A percentile compares a stretch with the other conserved stretches of the same genome.
Evolutionary conservation across 2,113 vertebrate genomes (phyloP).

Genomic region (Heterocephalus glaber): DNA sequence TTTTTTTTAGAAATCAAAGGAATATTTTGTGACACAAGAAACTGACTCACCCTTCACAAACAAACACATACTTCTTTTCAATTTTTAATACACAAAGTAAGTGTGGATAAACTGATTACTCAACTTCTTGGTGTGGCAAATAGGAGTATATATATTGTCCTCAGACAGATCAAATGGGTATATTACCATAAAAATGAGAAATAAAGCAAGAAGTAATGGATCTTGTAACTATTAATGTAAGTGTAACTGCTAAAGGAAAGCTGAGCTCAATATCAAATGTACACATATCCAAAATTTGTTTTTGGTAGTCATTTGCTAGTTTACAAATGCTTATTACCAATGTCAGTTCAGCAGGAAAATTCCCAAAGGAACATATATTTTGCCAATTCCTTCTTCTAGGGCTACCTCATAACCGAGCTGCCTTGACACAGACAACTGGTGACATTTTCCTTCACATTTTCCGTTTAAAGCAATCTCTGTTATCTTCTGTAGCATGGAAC

Average conservation of each 20-base stretch:
- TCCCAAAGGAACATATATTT: not conserved
- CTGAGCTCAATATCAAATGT: not conserved
- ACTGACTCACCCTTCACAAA: not conserved
- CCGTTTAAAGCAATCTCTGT: not conserved
- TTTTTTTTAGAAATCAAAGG: not conserved
- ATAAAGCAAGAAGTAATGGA: not conserved
- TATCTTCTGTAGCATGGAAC: not conserved
- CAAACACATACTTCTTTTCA: not conserved
- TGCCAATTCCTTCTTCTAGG: not conserved
- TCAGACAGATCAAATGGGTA: not conserved
- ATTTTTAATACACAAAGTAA: not conserved
- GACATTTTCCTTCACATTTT: not conserved
- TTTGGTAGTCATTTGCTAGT: not conserved
- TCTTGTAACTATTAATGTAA: not conserved
- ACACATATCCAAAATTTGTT: not conserved
- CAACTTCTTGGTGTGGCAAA: not conserved
- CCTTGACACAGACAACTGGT: not conserved
- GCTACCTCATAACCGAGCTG: not conserved
- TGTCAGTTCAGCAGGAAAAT: not conserved
- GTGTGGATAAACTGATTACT: not conserved
- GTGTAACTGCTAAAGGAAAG: not conserved
- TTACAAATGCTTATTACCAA: not conserved
- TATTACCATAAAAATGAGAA: not conserved
- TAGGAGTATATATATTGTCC: not conserved
- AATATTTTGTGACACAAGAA: not conserved